A percentile compares a stretch with the other conserved stretches of the same genome.
These are phyloP conservation scores for Thunnus albacares DNA, from an alignment of 2,797 vertebrate genomes.

Conservation along the genomic window DNA sequence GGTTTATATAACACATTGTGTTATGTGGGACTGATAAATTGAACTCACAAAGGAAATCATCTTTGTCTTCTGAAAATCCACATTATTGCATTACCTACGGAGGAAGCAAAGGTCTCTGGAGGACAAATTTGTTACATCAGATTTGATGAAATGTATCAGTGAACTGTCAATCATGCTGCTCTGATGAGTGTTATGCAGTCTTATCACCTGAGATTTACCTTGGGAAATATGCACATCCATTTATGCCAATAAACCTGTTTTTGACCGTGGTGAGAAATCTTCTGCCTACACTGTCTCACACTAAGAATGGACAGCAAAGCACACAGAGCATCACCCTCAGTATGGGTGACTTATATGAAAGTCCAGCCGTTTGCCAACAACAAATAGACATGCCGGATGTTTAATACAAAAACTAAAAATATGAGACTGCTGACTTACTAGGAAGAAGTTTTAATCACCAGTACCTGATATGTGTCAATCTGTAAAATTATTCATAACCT, in stretches of 20 bases:
- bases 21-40: constrained; percentile 14
- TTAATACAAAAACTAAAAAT: background rate
- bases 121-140: constrained; percentile 14
- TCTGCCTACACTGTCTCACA: background rate
- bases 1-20: constrained; percentile 8
- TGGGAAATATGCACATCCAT: constrained; percentile 7
- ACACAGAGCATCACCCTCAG: background rate
- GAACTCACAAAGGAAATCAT: constrained; percentile 9
- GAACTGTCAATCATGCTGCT: background rate
- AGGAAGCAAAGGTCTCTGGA: constrained; percentile 7
- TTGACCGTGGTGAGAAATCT: background rate
- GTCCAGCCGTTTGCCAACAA: background rate
- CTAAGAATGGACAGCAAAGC: background rate
- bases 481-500: background rate
- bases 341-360: background rate
- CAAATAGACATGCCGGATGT: background rate
- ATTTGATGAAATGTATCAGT: constrained; percentile 4
- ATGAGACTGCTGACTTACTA: background rate
- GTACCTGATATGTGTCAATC: background rate
- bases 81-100: constrained; percentile 12
- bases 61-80: constrained; percentile 17
- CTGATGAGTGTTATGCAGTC: constrained; percentile 2
- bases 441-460: background rate
- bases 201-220: background rate
- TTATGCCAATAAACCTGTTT: background rate